These are phyloP conservation scores for Amphimallon solstitiale DNA, from an alignment of 2,888 invertebrate species.

Conservation along the genomic window DNA sequence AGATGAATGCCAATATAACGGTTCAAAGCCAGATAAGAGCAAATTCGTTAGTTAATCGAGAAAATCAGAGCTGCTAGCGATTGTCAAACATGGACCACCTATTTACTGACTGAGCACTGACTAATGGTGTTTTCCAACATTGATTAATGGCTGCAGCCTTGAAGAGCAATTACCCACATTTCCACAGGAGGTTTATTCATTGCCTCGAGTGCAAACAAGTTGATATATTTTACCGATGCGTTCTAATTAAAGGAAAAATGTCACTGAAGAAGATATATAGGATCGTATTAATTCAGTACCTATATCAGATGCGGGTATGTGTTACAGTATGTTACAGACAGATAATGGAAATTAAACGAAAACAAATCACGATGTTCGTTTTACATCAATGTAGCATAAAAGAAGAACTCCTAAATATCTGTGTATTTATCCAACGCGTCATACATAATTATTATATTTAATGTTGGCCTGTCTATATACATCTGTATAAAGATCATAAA, in stretches of 20 bases:
- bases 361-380: too few species aligned
- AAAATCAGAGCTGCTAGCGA: background rate
- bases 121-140: slow-evolving; percentile 30
- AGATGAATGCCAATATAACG: too few species aligned
- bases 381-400: too few species aligned
- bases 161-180: slow-evolving; percentile 34
- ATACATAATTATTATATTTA: too few species aligned
- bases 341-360: too few species aligned
- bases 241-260: slow-evolving; percentile 16
- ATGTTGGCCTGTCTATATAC: background rate
- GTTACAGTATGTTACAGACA: too few species aligned
- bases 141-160: slow-evolving; percentile 25
- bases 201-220: background rate
- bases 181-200: slow-evolving; percentile 20
- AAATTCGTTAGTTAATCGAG: background rate
- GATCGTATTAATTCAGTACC: slow-evolving; percentile 1
- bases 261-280: background rate
- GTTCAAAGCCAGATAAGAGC: too few species aligned
- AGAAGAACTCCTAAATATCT: too few species aligned
- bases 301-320: too few species aligned
- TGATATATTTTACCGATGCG: slow-evolving; percentile 19
- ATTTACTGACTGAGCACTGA: slow-evolving; percentile 22
- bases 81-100: slow-evolving; percentile 22
- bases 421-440: too few species aligned
- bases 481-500: background rate